Conservation (phyloP, 1,140 invertebrate species). For the Berghia stephanieae region DNA sequence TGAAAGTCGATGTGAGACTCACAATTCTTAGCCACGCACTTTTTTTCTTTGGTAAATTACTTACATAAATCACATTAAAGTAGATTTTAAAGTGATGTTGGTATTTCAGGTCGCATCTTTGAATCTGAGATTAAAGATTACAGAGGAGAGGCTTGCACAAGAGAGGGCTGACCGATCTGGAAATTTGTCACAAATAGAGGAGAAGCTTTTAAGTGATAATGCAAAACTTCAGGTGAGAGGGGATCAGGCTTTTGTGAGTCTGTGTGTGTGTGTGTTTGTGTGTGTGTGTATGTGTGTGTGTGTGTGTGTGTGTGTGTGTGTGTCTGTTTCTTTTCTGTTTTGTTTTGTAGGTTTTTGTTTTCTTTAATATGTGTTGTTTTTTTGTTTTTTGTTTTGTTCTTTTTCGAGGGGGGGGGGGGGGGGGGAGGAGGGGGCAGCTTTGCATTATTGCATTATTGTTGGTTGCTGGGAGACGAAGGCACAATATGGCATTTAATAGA, state of each 20-base stretch:
- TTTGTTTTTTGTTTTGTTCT: neutral
- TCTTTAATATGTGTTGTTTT: neutral
- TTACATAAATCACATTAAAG: too few species aligned
- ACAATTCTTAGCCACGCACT: too few species aligned
- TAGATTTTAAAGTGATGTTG: neutral
- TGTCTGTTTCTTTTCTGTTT: too few species aligned
- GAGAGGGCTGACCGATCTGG: slow-evolving; percentile 61
- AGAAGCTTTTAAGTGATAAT: slow-evolving; percentile 63
- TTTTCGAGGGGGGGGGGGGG: too few species aligned
- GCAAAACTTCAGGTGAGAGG: slow-evolving; percentile 56
- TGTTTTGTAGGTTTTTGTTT: neutral
- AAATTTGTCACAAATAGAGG: slow-evolving; percentile 61
- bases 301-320: too few species aligned
- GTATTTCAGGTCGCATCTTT: slow-evolving; percentile 50
- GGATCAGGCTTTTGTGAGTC: too few species aligned
- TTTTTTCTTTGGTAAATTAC: neutral
- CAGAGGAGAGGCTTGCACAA: slow-evolving; percentile 61
- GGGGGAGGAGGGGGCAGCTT: too few species aligned
- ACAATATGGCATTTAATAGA: too few species aligned
- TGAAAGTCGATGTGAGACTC: neutral
- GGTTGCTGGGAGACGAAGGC: too few species aligned
- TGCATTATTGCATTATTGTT: too few species aligned
- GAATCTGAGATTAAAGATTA: slow-evolving; percentile 56
- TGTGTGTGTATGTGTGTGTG: too few species aligned
- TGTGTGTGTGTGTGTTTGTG: too few species aligned